Evolutionary conservation across 2,797 vertebrate species (phyloP), one percentile per base, ranked within the genome.

Genomic region (Calcarius lapponicus): DNA sequence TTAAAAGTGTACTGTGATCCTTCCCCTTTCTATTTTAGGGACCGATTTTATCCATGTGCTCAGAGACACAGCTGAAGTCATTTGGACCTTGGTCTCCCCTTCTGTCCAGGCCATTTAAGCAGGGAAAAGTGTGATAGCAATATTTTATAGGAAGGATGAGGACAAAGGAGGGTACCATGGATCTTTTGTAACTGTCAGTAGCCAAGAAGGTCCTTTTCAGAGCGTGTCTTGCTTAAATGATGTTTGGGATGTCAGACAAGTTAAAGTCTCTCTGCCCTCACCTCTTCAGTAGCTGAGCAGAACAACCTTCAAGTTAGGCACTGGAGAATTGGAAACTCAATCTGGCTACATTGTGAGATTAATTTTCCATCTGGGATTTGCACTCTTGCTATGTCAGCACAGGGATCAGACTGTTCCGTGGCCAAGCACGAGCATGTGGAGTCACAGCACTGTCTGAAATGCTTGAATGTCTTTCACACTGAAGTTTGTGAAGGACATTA

Each of bases 341-440:
- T 95, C 97, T 93, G 85, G 70, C 80, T 56, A 31, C 94, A 95
- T 58, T 93, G 86, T 53, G 90, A 97, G 97, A 97, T 95, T 97
- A 95, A 96, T 97, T 97, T 98, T 97, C 96, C 95, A 73, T 97
- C 96, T 98, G 95, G 95, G 95, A 96, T 96, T 95, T 98, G 97
- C 98, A 96, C 96, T 97, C 96, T 95, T 95, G 93, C 92, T 96
- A 86, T 96, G 95, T 94, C 94, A 95, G 90, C 66, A 19, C 38
- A 95, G 95, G 75, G 95, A 98, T 97, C 97, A 97, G 97, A 86
- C 94, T 97, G 94, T 97, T 97, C 96, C 82, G 69, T 91, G 95
- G 94, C 89, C 42, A 75, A 91, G 96, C 96, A 70, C 36, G 70
- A 81, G 92, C 94, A 38, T 92, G 88, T 61, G 83, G 92, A 97